Evolutionary conservation across 2,797 vertebrate genomes (phyloP), one percentile per base, ranked within the genome.

Genomic region (Syngnathus rostellatus): DNA sequence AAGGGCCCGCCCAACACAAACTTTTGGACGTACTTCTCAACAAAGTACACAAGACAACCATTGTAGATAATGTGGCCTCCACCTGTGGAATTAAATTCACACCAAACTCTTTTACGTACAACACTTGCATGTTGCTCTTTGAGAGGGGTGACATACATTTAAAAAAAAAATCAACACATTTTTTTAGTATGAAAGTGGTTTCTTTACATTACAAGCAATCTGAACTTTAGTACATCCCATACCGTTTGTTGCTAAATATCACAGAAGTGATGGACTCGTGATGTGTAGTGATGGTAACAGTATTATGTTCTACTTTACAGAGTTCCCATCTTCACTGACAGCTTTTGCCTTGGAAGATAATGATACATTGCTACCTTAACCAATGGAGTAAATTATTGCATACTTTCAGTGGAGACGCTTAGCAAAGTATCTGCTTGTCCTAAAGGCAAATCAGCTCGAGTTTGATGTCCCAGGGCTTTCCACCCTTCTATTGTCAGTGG

Each of bases 261-360:
- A 45, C 8, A 62, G n/a, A 43, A 23, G 6, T 25, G 40, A 9
- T 17, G 11, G 17, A 39, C 38, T 21, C 23, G 8, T 63, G 31
- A 62, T 40, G 37, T 54, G 67, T 58, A 31, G 5, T 31, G 61
- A 64, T 38, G 53, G 16, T 14, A 10, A 55, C n/a, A 12, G n/a
- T 43, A 23, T 8, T 68, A 8, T 77, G 31, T 64, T 78, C 57
- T 81, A 48, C 16, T 8, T 83, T 82, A 75, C 73, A 75, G 83
- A 78, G 64, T 62, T 43, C 60, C 53, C 60, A 63, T 67, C 21
- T 11, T 21, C 70, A 58, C 48, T 62, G 71, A 58, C 71, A 61
- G 69, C 63, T 74, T 31, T 68, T 57, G 71, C 76, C 76, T 71
- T 69, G 63, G 61, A 60, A 55, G 23, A 65, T 68, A 59, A 69